Evolutionary conservation across 2,797 vertebrate genomes (phyloP).

Genomic region (Chelmon rostratus): DNA sequence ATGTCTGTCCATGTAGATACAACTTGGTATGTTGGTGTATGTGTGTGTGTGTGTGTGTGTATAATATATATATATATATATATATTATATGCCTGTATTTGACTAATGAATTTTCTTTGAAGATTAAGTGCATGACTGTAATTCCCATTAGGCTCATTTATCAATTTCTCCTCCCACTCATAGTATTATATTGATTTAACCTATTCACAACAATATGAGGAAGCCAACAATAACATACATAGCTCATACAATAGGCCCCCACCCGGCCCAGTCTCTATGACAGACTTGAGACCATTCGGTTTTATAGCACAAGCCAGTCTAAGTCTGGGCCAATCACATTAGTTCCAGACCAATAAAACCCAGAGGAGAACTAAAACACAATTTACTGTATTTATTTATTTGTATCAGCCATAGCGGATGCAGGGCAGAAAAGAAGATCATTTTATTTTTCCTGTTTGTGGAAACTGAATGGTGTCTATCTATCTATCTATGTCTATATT

Average conservation of each 20-base stretch:
- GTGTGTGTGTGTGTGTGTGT: no score
- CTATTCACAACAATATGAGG: constrained; percentile 27
- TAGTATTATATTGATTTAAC: constrained; percentile 29
- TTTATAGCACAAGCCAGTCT: constrained; percentile 33
- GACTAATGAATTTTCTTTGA: constrained; percentile 16
- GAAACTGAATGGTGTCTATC: constrained; percentile 14
- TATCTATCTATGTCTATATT: constrained; percentile 21
- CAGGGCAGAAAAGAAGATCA: constrained; percentile 8
- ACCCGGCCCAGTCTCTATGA: constrained; percentile 23
- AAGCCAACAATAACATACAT: constrained; percentile 23
- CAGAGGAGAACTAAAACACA: constrained; percentile 50
- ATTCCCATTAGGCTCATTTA: constrained; percentile 9
- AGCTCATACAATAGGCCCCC: constrained; percentile 11
- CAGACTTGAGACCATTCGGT: constrained; percentile 40
- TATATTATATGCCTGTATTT: background rate
- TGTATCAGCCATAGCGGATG: constrained; percentile 1
- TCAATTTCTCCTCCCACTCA: constrained; percentile 4
- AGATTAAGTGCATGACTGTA: background rate
- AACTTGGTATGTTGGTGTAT: background rate
- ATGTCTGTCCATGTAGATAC: background rate
- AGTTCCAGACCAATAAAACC: constrained; percentile 46
- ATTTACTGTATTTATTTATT: constrained; percentile 41
- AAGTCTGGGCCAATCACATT: constrained; percentile 62
- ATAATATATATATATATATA: background rate
- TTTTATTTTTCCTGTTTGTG: background rate